Evolutionary conservation across 2,113 vertebrate genomes (phyloP).

Genomic region (Nothoprocta pentlandii): DNA sequence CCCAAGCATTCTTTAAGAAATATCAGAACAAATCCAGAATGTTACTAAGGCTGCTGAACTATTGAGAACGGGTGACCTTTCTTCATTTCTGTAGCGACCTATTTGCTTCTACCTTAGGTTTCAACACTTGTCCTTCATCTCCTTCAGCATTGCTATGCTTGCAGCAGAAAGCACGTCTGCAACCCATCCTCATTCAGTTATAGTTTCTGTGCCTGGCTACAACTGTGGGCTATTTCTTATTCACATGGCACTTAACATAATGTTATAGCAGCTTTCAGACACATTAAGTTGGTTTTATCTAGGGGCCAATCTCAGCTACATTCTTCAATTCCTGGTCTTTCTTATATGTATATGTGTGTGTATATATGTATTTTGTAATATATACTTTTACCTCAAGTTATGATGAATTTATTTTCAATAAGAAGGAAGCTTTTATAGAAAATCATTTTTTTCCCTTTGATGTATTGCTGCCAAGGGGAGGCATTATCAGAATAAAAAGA

Average conservation of each 20-base stretch:
- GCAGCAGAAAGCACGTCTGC: not conserved
- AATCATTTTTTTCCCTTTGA: not conserved
- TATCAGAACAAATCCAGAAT: not conserved
- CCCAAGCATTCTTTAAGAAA: not conserved
- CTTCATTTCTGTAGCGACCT: not conserved
- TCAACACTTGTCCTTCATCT: not conserved
- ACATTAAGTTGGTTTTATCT: not conserved
- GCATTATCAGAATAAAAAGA: not conserved
- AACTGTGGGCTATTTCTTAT: not conserved
- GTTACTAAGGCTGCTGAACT: not conserved
- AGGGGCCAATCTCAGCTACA: not conserved
- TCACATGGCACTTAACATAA: not conserved
- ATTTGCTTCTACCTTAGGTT: not conserved
- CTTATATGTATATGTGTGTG: not conserved
- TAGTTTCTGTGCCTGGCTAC: not conserved
- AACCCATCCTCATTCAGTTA: not conserved
- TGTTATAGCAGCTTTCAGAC: not conserved
- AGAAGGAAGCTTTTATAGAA: not conserved
- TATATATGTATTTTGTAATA: not conserved
- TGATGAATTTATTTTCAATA: not conserved
- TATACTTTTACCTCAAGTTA: not conserved
- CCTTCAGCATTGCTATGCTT: not conserved
- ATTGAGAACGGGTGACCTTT: not conserved
- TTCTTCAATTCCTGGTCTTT: not conserved
- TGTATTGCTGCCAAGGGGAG: not conserved